phyloP scores from a whole-genome alignment of 2,888 invertebrate genomes.

The Agrochola lota region DNA sequence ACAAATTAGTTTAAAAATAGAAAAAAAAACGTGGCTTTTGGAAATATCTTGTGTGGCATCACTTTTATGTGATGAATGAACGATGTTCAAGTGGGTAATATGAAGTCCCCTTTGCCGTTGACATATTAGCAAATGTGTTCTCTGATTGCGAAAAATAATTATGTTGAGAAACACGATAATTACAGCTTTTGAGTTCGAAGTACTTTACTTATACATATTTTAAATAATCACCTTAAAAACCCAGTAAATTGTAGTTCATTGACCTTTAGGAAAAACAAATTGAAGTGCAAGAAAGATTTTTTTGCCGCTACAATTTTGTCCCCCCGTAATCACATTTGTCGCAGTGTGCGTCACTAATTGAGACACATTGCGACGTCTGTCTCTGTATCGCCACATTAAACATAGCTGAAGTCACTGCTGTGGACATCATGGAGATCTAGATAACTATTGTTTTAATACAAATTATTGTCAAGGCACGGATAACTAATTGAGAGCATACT shows the following conservation, averaged over 20 bases:
- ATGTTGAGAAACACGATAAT: not conserved
- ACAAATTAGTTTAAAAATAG: conserved; percentile 24
- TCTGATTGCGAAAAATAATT: not conserved
- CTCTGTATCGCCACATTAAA: conserved; percentile 77
- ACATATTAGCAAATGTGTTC: conserved; percentile 46
- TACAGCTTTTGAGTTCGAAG: not conserved
- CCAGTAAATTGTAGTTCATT: conserved; percentile 9
- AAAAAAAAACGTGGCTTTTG: conserved; percentile 21
- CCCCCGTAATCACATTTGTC: conserved; percentile 68
- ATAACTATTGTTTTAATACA: conserved; percentile 29
- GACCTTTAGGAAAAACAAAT: conserved; percentile 41
- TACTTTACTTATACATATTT: not conserved
- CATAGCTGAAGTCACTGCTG: conserved; percentile 68
- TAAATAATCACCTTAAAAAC: not conserved
- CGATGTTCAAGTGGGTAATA: conserved; percentile 46
- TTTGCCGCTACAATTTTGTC: conserved; percentile 69
- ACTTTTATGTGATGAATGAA: conserved; percentile 34
- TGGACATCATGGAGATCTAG: conserved; percentile 56
- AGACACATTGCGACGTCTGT: conserved; percentile 79
- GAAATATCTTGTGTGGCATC: conserved; percentile 44
- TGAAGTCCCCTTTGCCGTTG: conserved; percentile 18
- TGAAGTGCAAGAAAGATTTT: conserved; percentile 21
- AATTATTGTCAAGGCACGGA: conserved; percentile 16
- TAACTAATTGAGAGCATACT: conserved; percentile 16
- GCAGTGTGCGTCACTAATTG: conserved; percentile 84